These are phyloP conservation scores for Drosophila ustulata DNA, from an alignment of 2,888 invertebrate species.

Conservation along the genomic window DNA sequence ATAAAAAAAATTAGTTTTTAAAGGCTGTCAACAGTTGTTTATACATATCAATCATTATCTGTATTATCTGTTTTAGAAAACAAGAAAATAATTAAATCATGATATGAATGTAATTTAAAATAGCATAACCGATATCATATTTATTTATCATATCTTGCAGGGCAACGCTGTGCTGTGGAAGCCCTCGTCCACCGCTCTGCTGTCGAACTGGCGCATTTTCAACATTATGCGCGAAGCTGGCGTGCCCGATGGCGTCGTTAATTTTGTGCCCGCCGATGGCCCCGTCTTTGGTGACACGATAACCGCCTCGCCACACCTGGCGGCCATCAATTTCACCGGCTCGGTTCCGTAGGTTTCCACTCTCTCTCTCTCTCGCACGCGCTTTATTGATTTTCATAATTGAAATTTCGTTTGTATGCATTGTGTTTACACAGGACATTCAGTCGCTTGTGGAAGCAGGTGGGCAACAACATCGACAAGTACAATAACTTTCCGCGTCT, in stretches of 20 bases:
- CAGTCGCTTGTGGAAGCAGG: conserved; percentile 95
- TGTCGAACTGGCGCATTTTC: conserved; percentile 97
- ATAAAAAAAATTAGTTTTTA: no score
- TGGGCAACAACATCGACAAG: conserved; percentile 93
- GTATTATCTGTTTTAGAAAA: no score
- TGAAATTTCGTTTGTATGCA: conserved; percentile 6
- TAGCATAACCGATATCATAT: background rate
- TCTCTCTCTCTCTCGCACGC: conserved; percentile 14
- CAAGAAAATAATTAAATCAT: no score
- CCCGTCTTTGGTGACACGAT: conserved; percentile 97
- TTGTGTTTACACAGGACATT: conserved; percentile 89
- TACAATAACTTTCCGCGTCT: conserved; percentile 97
- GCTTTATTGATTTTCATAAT: conserved; percentile 38
- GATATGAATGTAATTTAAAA: no score
- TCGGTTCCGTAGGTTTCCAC: conserved; percentile 91
- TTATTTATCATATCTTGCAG: conserved; percentile 85
- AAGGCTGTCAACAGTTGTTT: no score
- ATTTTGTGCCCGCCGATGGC: conserved; percentile 98
- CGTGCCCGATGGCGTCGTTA: conserved; percentile 97
- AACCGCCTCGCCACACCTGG: conserved; percentile 92
- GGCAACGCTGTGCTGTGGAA: conserved; percentile 99
- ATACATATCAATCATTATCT: no score
- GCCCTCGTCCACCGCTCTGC: conserved; percentile 97
- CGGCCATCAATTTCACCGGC: conserved; percentile 99
- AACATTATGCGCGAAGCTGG: conserved; percentile 98